Percentiles rank a stretch among this genome's conserved stretches.
These are phyloP conservation scores for Xestia c-nigrum DNA, from an alignment of 2,888 invertebrate genomes.

Conservation along the genomic window DNA sequence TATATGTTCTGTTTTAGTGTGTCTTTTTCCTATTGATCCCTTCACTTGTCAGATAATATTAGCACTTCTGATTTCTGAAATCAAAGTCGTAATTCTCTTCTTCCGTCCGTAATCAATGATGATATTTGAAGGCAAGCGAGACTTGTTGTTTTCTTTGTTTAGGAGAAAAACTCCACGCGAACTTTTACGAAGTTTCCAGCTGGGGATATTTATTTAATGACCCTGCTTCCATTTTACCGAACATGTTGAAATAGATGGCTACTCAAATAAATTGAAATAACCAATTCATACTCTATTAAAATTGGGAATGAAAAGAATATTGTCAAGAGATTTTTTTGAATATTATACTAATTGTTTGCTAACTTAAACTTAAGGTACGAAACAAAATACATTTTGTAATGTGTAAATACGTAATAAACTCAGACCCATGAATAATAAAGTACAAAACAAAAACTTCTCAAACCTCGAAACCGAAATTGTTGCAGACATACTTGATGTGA, in stretches of 20 bases:
- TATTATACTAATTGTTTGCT: no score
- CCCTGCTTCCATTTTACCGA: slow-evolving; percentile 56
- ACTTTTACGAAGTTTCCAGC: slow-evolving; percentile 73
- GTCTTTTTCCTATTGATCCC: neutral
- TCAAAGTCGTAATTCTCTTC: slow-evolving; percentile 45
- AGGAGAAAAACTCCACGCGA: slow-evolving; percentile 68
- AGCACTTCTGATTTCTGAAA: slow-evolving; percentile 33
- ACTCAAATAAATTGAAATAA: slow-evolving; percentile 58
- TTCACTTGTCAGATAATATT: slow-evolving; percentile 15
- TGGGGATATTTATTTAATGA: slow-evolving; percentile 80
- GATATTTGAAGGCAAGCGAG: slow-evolving; percentile 64
- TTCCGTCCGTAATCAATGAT: slow-evolving; percentile 66
- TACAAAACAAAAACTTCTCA: slow-evolving; percentile 16
- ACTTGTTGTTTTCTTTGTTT: slow-evolving; percentile 73
- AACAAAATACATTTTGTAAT: neutral
- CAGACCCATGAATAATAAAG: slow-evolving; percentile 3
- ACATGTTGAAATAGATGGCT: slow-evolving; percentile 48
- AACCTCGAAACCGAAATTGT: slow-evolving; percentile 19
- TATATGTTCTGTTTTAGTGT: slow-evolving; percentile 6
- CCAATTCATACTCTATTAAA: slow-evolving; percentile 18
- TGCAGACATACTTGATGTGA: slow-evolving; percentile 38
- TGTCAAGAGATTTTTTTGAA: neutral
- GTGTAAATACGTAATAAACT: neutral
- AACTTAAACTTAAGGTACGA: no score
- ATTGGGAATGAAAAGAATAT: neutral